phyloP scores from a whole-genome alignment of 1,140 invertebrate species.

The Pseudomyrmex sp. region DNA sequence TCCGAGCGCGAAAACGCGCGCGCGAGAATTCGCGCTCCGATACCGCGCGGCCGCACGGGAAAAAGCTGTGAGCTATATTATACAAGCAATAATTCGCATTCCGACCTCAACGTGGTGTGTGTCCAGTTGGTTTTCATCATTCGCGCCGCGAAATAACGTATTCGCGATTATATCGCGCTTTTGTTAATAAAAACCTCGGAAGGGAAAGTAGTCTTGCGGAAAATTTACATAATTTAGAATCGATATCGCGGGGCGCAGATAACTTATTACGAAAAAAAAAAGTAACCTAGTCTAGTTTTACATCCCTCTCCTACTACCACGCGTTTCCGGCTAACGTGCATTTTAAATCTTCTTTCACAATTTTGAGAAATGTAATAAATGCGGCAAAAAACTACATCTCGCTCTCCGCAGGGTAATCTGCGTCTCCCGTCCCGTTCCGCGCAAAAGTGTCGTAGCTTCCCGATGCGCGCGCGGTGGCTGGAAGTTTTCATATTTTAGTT shows the following conservation, averaged over 20 bases:
- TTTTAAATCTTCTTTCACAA: constrained; percentile 9
- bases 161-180: constrained; percentile 34
- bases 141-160: not conserved
- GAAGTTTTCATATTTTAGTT: constrained; percentile 58
- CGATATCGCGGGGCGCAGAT: no score
- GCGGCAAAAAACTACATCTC: constrained; percentile 34
- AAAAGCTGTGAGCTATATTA: constrained; percentile 31
- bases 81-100: constrained; percentile 57
- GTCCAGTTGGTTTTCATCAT: constrained; percentile 50
- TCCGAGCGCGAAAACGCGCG: not conserved
- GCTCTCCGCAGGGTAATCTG: constrained; percentile 8
- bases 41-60: constrained; percentile 4
- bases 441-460: not conserved
- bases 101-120: not conserved
- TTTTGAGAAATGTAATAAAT: constrained; percentile 43
- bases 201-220: constrained; percentile 17
- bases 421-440: not conserved
- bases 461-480: not conserved
- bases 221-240: constrained; percentile 6
- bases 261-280: not conserved
- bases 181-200: constrained; percentile 16
- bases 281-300: not conserved
- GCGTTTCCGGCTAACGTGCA: not conserved
- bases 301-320: no score
- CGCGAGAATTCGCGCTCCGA: constrained; percentile 32